Conservation (phyloP, 2,797 vertebrate genomes). For the Miichthys miiuy region DNA sequence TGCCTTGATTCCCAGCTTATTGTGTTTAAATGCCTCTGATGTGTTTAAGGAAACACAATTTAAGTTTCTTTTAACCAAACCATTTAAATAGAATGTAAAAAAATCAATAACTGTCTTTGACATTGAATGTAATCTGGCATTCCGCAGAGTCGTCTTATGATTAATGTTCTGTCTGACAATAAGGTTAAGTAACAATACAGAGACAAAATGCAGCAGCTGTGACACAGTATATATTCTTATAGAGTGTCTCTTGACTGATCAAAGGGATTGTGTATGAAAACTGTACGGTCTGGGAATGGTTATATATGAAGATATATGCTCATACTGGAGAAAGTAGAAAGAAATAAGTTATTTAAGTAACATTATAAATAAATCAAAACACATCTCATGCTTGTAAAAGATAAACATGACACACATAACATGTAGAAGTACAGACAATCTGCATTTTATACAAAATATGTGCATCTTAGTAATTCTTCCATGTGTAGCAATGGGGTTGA, state of each 20-base stretch:
- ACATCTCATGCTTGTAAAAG: not conserved
- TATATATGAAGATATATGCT: slow-evolving; percentile 28
- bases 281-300: not conserved
- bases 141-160: slow-evolving; percentile 2
- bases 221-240: not conserved
- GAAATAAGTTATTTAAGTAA: slow-evolving; percentile 5
- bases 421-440: not conserved
- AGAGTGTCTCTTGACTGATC: slow-evolving; percentile 17
- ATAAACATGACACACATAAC: too few species aligned
- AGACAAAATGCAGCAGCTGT: not conserved
- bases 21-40: slow-evolving; percentile 12
- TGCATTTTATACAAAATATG: not conserved
- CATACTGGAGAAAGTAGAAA: slow-evolving; percentile 10
- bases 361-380: not conserved
- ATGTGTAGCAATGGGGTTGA: not conserved
- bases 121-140: slow-evolving; percentile 19
- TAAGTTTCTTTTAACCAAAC: not conserved
- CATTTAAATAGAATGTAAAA: not conserved
- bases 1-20: slow-evolving; percentile 21
- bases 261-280: slow-evolving; percentile 30
- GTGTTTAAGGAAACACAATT: not conserved
- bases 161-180: slow-evolving; percentile 29
- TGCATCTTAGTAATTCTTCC: not conserved
- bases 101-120: slow-evolving; percentile 18
- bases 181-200: slow-evolving; percentile 10